phyloP scores from a whole-genome alignment of 2,888 invertebrate genomes.

The Thereva unica region DNA sequence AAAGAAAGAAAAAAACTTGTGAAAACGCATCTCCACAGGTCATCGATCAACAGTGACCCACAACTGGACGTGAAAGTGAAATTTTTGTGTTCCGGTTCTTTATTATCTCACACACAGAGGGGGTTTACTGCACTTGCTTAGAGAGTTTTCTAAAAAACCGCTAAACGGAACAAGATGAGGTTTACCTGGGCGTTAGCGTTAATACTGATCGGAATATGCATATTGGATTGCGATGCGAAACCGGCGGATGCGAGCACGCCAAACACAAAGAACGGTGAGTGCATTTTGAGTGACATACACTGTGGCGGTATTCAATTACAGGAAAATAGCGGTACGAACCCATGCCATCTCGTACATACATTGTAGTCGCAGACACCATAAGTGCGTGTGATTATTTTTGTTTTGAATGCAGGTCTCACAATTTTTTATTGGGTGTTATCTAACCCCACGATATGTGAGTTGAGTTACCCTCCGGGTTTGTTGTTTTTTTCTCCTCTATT shows the following conservation, averaged over 20 bases:
- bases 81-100: conserved; percentile 21
- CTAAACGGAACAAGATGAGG: conserved; percentile 7
- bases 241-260: conserved; percentile 19
- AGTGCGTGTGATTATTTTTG: too few species aligned
- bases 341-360: conserved; percentile 50
- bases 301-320: not conserved
- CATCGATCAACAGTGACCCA: too few species aligned
- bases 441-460: not conserved
- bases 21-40: not conserved
- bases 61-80: conserved; percentile 8
- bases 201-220: conserved; percentile 25
- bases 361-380: conserved; percentile 43
- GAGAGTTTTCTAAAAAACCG: too few species aligned
- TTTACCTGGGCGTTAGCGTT: conserved; percentile 14
- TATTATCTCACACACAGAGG: not conserved
- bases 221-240: conserved; percentile 22
- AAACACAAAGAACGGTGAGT: conserved; percentile 26
- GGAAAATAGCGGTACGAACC: not conserved
- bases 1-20: conserved; percentile 21
- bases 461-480: not conserved
- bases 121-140: not conserved
- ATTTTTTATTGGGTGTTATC: not conserved
- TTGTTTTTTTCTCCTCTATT: not conserved
- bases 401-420: not conserved
- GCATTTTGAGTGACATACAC: not conserved